These are phyloP conservation scores for Drosophila willistoni DNA, from an alignment of 1,140 invertebrate genomes.

Conservation along the genomic window DNA sequence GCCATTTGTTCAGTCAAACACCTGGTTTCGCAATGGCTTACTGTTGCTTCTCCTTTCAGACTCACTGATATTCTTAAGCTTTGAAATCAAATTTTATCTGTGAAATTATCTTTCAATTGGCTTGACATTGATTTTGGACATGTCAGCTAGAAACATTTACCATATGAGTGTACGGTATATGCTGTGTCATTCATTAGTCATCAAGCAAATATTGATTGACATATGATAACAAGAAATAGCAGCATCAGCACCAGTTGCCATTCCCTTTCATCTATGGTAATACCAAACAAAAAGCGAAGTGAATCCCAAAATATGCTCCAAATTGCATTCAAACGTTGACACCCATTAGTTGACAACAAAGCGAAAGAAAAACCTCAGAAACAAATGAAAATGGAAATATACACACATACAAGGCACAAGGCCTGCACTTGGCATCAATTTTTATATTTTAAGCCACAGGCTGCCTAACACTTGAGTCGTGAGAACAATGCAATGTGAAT, in stretches of 20 bases:
- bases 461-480: conserved; percentile 71
- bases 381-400: conserved; percentile 50
- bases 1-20: conserved; percentile 44
- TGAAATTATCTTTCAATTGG: conserved; percentile 68
- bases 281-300: conserved; percentile 12
- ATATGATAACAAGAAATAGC: conserved; percentile 57
- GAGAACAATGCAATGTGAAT: conserved; percentile 75
- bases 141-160: conserved; percentile 35
- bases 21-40: conserved; percentile 29
- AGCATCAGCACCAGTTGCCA: conserved; percentile 48
- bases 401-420: conserved; percentile 51
- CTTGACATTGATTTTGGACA: conserved; percentile 50
- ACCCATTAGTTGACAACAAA: conserved; percentile 66
- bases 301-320: conserved; percentile 69
- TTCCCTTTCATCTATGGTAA: conserved; percentile 26
- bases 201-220: conserved; percentile 64
- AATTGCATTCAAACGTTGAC: conserved; percentile 77
- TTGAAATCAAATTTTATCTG: conserved; percentile 56
- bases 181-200: conserved; percentile 60
- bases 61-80: conserved; percentile 15
- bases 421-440: conserved; percentile 77
- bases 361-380: conserved; percentile 29
- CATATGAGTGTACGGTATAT: not conserved
- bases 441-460: conserved; percentile 77
- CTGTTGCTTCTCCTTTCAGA: conserved; percentile 4